phyloP scores from a whole-genome alignment of 2,888 invertebrate species.

The Oscheius sp. region DNA sequence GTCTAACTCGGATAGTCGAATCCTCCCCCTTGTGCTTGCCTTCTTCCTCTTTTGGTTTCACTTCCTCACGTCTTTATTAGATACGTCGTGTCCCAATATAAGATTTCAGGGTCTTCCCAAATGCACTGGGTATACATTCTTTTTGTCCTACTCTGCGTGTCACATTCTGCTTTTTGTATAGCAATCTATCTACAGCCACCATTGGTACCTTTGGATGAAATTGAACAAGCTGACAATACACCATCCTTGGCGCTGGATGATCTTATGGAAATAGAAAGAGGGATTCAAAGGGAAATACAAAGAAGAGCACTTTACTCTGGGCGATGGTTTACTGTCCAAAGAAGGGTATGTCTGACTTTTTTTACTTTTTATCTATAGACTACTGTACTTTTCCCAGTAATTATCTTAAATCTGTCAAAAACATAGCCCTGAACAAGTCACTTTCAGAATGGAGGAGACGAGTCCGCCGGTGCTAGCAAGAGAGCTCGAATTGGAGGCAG shows the following conservation, averaged over 20 bases:
- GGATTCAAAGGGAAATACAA: constrained; percentile 1
- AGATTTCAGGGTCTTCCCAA: neutral
- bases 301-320: constrained; percentile 3
- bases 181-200: constrained; percentile 22
- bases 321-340: constrained; percentile 7
- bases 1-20: neutral
- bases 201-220: neutral
- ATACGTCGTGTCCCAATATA: neutral
- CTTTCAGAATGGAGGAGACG: constrained; percentile 7
- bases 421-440: neutral
- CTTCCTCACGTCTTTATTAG: constrained; percentile 1
- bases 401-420: neutral
- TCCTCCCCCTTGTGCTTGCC: neutral
- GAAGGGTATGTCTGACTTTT: neutral
- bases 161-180: constrained; percentile 18
- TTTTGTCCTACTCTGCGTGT: constrained; percentile 18
- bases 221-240: neutral
- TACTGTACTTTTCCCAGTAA: neutral
- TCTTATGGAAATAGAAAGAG: constrained; percentile 12
- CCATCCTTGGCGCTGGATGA: neutral
- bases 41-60: neutral
- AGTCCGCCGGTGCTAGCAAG: constrained; percentile 7
- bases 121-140: constrained; percentile 27
- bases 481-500: constrained; percentile 28
- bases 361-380: neutral